A percentile compares a stretch with the other conserved stretches of the same genome.
Evolutionary conservation across 2,797 vertebrate species (phyloP).

Genomic region (Silurus aristotelis): DNA sequence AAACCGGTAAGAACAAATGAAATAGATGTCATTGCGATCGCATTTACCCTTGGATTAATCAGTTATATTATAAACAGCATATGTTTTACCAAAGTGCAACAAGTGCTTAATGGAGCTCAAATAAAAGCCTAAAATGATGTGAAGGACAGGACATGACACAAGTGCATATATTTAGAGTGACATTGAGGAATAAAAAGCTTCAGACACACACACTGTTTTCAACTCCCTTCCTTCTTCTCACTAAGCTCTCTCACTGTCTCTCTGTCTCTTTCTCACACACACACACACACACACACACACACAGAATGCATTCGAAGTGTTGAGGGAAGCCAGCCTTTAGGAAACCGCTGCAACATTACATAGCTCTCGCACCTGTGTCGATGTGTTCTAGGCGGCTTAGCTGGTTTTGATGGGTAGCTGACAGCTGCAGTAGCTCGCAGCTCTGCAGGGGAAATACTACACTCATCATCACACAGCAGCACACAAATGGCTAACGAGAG

Average conservation of each 20-base stretch:
- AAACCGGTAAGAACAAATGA: neutral
- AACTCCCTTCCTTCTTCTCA: neutral
- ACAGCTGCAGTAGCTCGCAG: conserved; percentile 22
- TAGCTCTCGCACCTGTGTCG: neutral
- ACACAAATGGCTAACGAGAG: conserved; percentile 34
- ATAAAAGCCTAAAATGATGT: neutral
- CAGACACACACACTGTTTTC: neutral
- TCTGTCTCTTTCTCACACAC: neutral
- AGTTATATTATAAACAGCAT: neutral
- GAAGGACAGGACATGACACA: neutral
- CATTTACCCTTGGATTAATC: neutral
- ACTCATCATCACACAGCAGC: conserved; percentile 15
- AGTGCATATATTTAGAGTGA: neutral
- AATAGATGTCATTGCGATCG: neutral
- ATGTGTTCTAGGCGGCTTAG: conserved; percentile 1
- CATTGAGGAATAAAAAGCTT: neutral
- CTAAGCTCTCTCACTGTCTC: neutral
- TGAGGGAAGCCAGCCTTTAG: conserved; percentile 17
- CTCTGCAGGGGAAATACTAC: conserved; percentile 4
- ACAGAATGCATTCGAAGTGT: neutral
- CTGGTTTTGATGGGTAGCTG: conserved; percentile 41
- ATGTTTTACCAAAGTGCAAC: neutral
- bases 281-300: conserved; percentile 3
- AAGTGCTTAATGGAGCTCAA: neutral
- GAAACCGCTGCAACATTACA: conserved; percentile 26